Evolutionary conservation across 2,797 vertebrate species (phyloP), one percentile per base, ranked within the genome.

Genomic region (Arctocebus calabarensis): DNA sequence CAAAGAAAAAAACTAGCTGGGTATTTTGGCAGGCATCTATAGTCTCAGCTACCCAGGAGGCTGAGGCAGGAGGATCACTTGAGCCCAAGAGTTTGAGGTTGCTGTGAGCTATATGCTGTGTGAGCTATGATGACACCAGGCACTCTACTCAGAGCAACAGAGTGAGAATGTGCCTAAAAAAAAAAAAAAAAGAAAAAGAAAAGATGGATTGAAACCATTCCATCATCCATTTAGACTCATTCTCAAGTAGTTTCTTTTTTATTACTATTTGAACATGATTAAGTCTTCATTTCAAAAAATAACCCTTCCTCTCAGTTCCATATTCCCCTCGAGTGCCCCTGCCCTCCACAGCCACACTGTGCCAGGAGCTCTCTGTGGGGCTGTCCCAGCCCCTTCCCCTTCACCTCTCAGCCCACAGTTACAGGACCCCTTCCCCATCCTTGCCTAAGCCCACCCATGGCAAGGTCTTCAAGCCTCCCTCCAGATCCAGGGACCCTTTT

Each of bases 161-260:
- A 52, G 48, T 52, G 48, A 52, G 48, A 52, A 3, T 52, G 48
- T 16, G 48, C 14, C 48, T 52, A 16, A 17, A 52, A 52, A 16
- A 52, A 52, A 52, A 4, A 4, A 16, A 52, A 52, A 45, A 45
- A 45, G 10, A 68, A 62, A 77, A 66, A 81, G 62, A 40, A 40
- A 45, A 45, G 68, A 32, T 59, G 73, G 11, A 79, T 22, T 40
- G 19, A 90, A 96, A 94, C 55, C 9, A n/a, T 73, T 84, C 48
- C 12, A 25, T 92, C 82, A 43, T n/a, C 82, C 70, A 40, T 37
- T 87, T 84, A 16, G 25, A 81, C 29, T 71, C 32, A 52, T 59
- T 84, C 81, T 68, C 59, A 64, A 52, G 32, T 13, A 43, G 5
- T 88, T 94, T 34, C 71, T 62, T 90, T 95, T 84, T 37, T 62